Evolutionary conservation across 1,140 invertebrate genomes (phyloP), one percentile per base, ranked within the genome.

Genomic region (Hesperophylax magnus): DNA sequence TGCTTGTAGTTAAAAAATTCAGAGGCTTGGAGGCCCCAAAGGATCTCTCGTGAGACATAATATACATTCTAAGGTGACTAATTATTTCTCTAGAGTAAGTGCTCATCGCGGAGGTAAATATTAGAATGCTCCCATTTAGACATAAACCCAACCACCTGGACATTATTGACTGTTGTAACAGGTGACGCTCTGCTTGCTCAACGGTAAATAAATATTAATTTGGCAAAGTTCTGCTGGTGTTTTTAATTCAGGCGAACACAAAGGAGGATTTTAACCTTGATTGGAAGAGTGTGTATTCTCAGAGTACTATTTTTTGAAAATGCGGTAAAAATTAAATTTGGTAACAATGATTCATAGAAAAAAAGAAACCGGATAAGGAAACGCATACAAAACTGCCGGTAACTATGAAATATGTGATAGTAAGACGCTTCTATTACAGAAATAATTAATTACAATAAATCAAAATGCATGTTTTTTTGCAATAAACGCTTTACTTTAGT

Each of bases 81-180:
- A 72, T 72, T 72, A 72, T 72, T 22, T 47, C 8, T 47, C 39
- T 47, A 14, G 39, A 47, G 39, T 47, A 47, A 47, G 39, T 47
- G 39, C 39, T 47, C 39, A 47, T 47, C 39, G 34, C 34, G 39
- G 39, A 47, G 39, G 39, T 47, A 67, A 67, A 67, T 67, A 67
- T 31, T 67, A 67, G 63, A 67, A n/a, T 15, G 22, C 5, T 67
- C 22, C 27, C 63, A 67, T 31, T 67, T 61, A 67, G 63, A 67
- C 17, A 11, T 14, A 39, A 31, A 8, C 7, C 17, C 27, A 34
- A 34, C 20, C 69, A 72, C 47, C 69, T 72, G 69, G 53, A 54
- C 69, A 72, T 72, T 54, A 72, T n/a, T 53, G 47, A n/a, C 20
- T 72, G 52, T 72, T 72, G 52, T 22, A 20, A 53, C 69, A 72